Percentiles rank a stretch among this genome's conserved stretches.
These are phyloP conservation scores for Tetragnatha versicolor DNA, from an alignment of 1,140 invertebrate genomes.

Conservation along the genomic window DNA sequence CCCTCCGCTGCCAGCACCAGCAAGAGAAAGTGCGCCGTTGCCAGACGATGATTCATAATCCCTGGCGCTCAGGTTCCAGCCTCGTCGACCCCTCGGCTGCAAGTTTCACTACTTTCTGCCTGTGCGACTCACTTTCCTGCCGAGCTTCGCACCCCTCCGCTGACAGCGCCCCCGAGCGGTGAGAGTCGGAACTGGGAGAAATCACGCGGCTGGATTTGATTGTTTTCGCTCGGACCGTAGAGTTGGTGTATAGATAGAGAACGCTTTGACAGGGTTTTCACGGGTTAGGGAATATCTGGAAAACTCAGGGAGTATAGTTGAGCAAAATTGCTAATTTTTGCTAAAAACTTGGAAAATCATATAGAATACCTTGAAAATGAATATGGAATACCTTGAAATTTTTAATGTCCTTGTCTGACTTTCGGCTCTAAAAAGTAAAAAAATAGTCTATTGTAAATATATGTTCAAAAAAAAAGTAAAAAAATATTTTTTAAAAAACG, in stretches of 20 bases:
- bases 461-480: too few species aligned
- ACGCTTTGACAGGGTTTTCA: too few species aligned
- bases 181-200: neutral
- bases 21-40: neutral
- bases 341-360: too few species aligned
- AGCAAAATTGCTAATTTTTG: too few species aligned
- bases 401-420: too few species aligned
- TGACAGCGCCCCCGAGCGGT: neutral
- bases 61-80: neutral
- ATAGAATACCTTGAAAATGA: too few species aligned
- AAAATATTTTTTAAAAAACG: too few species aligned
- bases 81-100: neutral
- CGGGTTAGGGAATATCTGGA: too few species aligned
- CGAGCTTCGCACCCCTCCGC: neutral
- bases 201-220: neutral
- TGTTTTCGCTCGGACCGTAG: neutral
- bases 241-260: neutral
- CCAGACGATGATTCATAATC: slow-evolving; percentile 13
- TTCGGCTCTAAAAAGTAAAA: too few species aligned
- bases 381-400: too few species aligned
- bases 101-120: slow-evolving; percentile 2
- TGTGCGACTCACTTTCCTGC: slow-evolving; percentile 1
- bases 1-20: slow-evolving; percentile 3
- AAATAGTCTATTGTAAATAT: too few species aligned
- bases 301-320: too few species aligned